phyloP scores from a whole-genome alignment of 2,113 vertebrate species.

The Sylvicapra grimmia region DNA sequence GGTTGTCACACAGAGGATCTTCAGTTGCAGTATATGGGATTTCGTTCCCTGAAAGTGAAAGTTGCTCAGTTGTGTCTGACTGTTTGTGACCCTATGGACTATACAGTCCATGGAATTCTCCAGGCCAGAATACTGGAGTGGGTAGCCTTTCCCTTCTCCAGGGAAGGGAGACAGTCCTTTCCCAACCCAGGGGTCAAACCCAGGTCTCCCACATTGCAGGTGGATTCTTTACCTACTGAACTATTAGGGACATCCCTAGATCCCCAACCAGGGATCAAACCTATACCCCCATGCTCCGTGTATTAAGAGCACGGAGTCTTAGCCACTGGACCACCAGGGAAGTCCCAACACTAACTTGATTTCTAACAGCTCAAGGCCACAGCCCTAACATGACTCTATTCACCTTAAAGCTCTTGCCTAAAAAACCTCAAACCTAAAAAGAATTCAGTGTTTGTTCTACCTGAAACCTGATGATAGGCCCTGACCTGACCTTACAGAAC shows the following conservation, averaged over 20 bases:
- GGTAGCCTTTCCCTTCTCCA: neutral
- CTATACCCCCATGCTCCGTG: accelerated
- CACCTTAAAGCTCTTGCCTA: neutral
- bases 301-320: neutral
- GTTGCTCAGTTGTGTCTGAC: neutral
- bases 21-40: neutral
- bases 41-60: neutral
- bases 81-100: neutral
- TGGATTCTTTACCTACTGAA: neutral
- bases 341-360: neutral
- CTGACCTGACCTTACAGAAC: neutral
- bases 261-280: neutral
- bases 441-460: neutral
- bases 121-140: neutral
- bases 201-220: neutral
- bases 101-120: neutral
- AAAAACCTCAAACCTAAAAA: neutral
- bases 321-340: neutral
- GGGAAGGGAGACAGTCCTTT: neutral
- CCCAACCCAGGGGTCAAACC: neutral
- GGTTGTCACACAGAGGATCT: neutral
- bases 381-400: too few species aligned
- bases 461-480: neutral
- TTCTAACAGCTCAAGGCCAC: neutral
- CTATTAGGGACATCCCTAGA: neutral